Conservation (phyloP, 1,140 invertebrate genomes). For the Drosophila equinoxialis region DNA sequence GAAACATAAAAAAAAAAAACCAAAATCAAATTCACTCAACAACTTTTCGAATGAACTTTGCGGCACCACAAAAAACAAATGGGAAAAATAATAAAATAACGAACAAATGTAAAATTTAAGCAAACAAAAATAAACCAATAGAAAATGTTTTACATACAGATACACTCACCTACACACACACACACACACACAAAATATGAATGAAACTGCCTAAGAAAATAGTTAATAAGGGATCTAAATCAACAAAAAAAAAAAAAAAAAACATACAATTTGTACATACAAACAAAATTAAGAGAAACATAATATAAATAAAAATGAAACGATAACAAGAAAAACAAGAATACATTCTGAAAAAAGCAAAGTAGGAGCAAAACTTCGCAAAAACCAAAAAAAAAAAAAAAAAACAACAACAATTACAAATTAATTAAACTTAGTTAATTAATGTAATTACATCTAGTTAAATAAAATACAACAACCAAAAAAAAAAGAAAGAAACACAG, state of each 20-base stretch:
- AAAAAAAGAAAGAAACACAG: constrained; percentile 13
- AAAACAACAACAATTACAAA: constrained; percentile 47
- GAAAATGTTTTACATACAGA: constrained; percentile 19
- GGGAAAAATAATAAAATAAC: constrained; percentile 41
- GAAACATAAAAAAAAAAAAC: constrained; percentile 22
- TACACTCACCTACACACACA: constrained; percentile 50
- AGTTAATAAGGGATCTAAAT: constrained; percentile 63
- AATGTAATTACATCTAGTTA: constrained; percentile 44
- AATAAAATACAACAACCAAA: constrained; percentile 27
- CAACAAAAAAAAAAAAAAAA: constrained; percentile 53
- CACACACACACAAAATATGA: constrained; percentile 68
- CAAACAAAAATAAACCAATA: constrained; percentile 56
- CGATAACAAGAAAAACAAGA: background rate
- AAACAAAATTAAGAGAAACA: constrained; percentile 7
- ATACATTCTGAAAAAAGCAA: constrained; percentile 47
- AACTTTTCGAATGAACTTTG: constrained; percentile 65
- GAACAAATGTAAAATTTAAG: constrained; percentile 40
- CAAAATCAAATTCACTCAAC: constrained; percentile 44
- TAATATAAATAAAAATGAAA: constrained; percentile 56
- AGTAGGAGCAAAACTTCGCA: constrained; percentile 82
- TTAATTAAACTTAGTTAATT: constrained; percentile 64
- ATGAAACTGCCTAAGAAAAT: constrained; percentile 79
- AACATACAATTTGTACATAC: constrained; percentile 64
- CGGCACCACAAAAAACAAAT: constrained; percentile 54
- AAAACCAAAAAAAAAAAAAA: constrained; percentile 44